Percentiles rank a stretch among this genome's conserved stretches.
Conservation (phyloP, 2,888 invertebrate species). For the Busseola fusca region DNA sequence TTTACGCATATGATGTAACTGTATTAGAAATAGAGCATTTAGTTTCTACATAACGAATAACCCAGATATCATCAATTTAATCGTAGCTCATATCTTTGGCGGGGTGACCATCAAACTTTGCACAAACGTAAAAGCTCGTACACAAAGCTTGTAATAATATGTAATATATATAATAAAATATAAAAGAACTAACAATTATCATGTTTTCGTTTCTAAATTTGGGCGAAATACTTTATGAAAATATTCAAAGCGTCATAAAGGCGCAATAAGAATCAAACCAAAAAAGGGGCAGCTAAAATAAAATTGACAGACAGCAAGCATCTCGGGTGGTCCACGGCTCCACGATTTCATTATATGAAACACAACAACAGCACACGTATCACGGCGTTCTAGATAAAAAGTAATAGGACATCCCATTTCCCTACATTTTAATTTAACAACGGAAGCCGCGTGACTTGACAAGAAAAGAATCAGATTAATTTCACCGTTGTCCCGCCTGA, state of each 20-base stretch:
- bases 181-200: background rate
- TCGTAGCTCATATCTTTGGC: constrained; percentile 28
- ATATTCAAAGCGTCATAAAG: constrained; percentile 28
- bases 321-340: constrained; percentile 74
- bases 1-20: constrained; percentile 45
- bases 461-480: constrained; percentile 84
- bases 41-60: constrained; percentile 54
- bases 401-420: constrained; percentile 79
- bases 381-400: constrained; percentile 70
- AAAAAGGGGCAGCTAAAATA: constrained; percentile 61
- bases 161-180: no score
- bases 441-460: constrained; percentile 87
- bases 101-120: constrained; percentile 11
- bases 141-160: background rate
- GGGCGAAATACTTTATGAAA: constrained; percentile 7
- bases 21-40: constrained; percentile 54
- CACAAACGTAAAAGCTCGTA: constrained; percentile 11
- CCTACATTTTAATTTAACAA: constrained; percentile 82
- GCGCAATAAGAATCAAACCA: constrained; percentile 41
- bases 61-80: constrained; percentile 51
- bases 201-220: constrained; percentile 9
- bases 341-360: constrained; percentile 68
- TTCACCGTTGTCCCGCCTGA: constrained; percentile 73
- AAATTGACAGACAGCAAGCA: constrained; percentile 67
- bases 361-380: constrained; percentile 65